Evolutionary conservation across 2,797 vertebrate genomes (phyloP).

Genomic region (Manis javanica): DNA sequence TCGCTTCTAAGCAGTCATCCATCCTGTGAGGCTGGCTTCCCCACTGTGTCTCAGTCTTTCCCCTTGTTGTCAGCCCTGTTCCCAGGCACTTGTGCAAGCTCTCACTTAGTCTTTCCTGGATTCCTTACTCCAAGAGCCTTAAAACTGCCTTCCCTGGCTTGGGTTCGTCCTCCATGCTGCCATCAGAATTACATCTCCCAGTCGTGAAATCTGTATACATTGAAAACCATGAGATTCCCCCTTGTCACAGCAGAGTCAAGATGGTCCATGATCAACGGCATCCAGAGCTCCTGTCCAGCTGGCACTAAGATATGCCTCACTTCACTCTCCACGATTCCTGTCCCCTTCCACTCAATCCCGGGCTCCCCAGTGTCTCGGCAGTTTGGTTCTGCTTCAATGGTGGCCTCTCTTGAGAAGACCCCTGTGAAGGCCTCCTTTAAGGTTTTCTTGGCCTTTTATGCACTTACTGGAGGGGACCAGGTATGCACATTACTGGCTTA

Average conservation of each 20-base stretch:
- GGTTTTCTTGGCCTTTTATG: background rate
- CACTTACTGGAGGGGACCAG: background rate
- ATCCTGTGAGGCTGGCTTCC: background rate
- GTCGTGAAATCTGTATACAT: background rate
- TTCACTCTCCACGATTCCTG: background rate
- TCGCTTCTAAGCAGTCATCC: background rate
- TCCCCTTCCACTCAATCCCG: background rate
- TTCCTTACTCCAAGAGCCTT: background rate
- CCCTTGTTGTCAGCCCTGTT: fast-evolving
- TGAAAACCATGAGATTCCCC: background rate
- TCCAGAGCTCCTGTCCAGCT: background rate
- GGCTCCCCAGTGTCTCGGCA: background rate
- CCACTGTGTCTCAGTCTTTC: background rate
- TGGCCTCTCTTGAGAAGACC: background rate
- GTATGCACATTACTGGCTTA: background rate
- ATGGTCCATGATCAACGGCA: too few species aligned
- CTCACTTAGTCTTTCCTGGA: background rate
- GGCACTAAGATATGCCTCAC: background rate
- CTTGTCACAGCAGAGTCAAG: background rate
- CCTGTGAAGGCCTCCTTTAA: background rate
- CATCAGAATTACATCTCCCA: background rate
- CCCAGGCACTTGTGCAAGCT: background rate
- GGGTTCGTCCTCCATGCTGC: background rate
- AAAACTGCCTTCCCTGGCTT: background rate
- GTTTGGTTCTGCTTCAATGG: background rate